Evolutionary conservation across 2,113 vertebrate genomes (phyloP), one percentile per base, ranked within the genome.

Genomic region (Salvelinus namaycush): DNA sequence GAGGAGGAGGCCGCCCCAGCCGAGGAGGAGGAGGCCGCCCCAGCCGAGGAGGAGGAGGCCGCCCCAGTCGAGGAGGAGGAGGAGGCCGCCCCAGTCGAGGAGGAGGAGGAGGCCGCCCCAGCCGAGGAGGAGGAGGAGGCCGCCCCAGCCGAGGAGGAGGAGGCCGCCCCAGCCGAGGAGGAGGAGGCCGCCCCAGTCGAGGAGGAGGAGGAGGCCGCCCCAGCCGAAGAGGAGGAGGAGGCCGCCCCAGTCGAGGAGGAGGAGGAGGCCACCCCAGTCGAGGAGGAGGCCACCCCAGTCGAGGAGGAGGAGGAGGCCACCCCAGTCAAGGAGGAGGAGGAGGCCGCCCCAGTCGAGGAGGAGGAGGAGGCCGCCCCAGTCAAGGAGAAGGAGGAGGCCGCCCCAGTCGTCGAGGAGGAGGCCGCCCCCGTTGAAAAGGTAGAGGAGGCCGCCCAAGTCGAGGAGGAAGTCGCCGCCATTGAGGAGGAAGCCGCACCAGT

Each of bases 61-160:
- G n/a, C 4, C 2, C 5, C 34, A 1, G 16, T 3, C 20, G 16
- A 66, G 59, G 72, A 74, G 31, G 20, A 74, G 31, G 20, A 44
- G 20, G 59, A 49, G 27, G 65, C 1, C 1, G 12, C 9, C 2
- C 5, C 24, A 2, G 16, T 62, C 20, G 18, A 66, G 59, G 72
- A 74, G 31, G 20, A 44, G 31, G 72, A 48, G 22, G 72, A 51
- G 12, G 65, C 39, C 4, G 68, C 68, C 4, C 62, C 44, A 12
- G 68, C 51, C 0, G 26, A 16, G 12, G 76, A 72, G 18, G 74
- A 72, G 18, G 70, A 72, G 51, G 74, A 76, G 70, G 27, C n/a
- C 2, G 64, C 13, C 1, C 18, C 49, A 4, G 8, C 34, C 0
- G 70, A 73, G 70, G 75, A 73, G 26, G 73, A 60, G 9, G 70